Percentiles rank a stretch among this genome's conserved stretches.
Conservation (phyloP, 2,113 vertebrate species). For the Halcyon malimbica region DNA sequence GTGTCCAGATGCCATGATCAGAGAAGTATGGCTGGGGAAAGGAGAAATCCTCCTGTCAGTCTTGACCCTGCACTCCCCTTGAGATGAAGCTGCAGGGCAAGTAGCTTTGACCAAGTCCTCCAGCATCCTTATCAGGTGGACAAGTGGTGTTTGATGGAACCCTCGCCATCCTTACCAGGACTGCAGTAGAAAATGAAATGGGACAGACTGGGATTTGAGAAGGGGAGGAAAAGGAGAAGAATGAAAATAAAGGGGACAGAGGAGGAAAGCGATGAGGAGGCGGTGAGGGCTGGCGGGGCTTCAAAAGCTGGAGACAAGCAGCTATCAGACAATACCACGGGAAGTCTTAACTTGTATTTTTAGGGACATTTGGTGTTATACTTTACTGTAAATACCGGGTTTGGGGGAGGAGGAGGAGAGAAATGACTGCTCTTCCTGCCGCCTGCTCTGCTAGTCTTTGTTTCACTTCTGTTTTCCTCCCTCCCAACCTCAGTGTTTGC, state of each 20-base stretch:
- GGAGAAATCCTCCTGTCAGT: not conserved
- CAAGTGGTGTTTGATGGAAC: not conserved
- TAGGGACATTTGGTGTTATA: constrained; percentile 1
- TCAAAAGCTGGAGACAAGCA: not conserved
- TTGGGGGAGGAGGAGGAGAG: not conserved
- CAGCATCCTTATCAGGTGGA: accelerated
- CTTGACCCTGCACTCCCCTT: not conserved
- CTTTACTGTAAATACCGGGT: constrained; percentile 9
- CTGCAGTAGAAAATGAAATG: not conserved
- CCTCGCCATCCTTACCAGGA: not conserved
- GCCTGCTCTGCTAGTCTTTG: not conserved
- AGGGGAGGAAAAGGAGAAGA: not conserved
- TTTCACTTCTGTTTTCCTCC: constrained; percentile 1
- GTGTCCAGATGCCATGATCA: not conserved
- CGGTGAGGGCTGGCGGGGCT: accelerated
- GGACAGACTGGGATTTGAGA: not conserved
- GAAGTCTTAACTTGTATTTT: constrained; percentile 14
- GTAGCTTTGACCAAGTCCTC: not conserved
- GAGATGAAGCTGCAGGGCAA: accelerated
- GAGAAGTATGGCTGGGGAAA: not conserved
- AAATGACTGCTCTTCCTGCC: constrained; percentile 10
- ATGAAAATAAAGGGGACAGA: not conserved
- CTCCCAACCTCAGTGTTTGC: not conserved
- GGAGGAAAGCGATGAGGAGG: not conserved
- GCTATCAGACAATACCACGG: not conserved